Evolutionary conservation across 2,888 invertebrate species (phyloP), one percentile per base, ranked within the genome.

Genomic region (Hipparchia sbordonii): DNA sequence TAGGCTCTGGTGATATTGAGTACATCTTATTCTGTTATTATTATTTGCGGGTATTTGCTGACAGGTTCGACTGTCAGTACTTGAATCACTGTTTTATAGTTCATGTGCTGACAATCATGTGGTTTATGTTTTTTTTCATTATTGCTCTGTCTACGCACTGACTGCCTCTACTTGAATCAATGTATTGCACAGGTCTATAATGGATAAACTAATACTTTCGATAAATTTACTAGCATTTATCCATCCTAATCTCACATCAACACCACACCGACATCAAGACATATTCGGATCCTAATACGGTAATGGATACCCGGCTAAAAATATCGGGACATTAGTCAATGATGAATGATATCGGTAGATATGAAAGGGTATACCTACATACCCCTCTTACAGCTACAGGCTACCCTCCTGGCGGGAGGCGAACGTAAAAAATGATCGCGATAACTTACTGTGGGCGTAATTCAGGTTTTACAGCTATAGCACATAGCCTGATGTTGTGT

Each of bases 291-390:
- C 33, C 39, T 70, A 65, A 72, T 72, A 73, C 73, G 59, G 70
- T 74, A 71, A 74, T 74, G 70, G 71, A 73, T 74, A 59, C 8
- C 48, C 59, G 57, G 71, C 73, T 67, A 73, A 71, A 71, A 75
- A 73, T 73, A 73, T 60, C 70, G 67, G 71, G 69, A 75, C 73
- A 75, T 75, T 71, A 75, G 75, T 13, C 57, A 63, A 71, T 76
- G 76, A 76, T 76, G 73, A 76, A 76, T 76, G 74, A 76, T 72
- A 70, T 52, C 59, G 67, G 57, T 45, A 56, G 75, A 72, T 72
- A 72, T 74, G 68, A 70, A 67, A 48, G 48, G 7, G 48, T 48
- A 48, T 54, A 54, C 52, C 12, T 54, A 54, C 52, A 0, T 54
- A 54, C 12, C 52, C 52, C 52, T n/a, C 3, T 12, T 54, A n/a